phyloP scores from a whole-genome alignment of 1,140 invertebrate genomes.

The Papilio machaon region DNA sequence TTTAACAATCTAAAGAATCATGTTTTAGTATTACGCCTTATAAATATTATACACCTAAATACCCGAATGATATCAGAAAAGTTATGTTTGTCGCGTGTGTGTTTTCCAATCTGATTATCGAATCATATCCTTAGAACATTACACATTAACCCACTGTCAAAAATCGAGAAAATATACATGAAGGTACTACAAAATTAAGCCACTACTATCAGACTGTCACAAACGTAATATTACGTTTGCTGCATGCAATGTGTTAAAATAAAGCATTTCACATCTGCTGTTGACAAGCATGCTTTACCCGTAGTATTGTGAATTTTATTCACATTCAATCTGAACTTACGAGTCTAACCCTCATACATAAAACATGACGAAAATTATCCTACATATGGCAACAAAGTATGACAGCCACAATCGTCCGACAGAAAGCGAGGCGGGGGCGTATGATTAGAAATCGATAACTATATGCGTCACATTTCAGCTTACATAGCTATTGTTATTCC shows the following conservation, averaged over 20 bases:
- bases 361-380: slow-evolving; percentile 37
- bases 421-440: slow-evolving; percentile 58
- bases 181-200: no score
- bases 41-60: no score
- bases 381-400: slow-evolving; percentile 33
- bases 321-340: slow-evolving; percentile 22
- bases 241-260: slow-evolving; percentile 4
- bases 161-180: not conserved
- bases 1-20: no score
- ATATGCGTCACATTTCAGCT: slow-evolving; percentile 67
- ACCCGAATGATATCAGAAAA: no score
- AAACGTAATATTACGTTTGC: not conserved
- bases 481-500: slow-evolving; percentile 65
- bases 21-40: no score
- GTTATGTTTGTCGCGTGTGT: no score
- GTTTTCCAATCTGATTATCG: no score
- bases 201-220: not conserved
- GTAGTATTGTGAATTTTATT: slow-evolving; percentile 30
- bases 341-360: slow-evolving; percentile 24
- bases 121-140: no score
- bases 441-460: slow-evolving; percentile 76
- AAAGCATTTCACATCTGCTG: slow-evolving; percentile 19
- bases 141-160: not conserved
- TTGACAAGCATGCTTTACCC: not conserved
- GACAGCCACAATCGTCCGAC: slow-evolving; percentile 37